Base-by-base conservation (phyloP, 2,113 vertebrate genomes). In the Callipepla squamata region DNA sequence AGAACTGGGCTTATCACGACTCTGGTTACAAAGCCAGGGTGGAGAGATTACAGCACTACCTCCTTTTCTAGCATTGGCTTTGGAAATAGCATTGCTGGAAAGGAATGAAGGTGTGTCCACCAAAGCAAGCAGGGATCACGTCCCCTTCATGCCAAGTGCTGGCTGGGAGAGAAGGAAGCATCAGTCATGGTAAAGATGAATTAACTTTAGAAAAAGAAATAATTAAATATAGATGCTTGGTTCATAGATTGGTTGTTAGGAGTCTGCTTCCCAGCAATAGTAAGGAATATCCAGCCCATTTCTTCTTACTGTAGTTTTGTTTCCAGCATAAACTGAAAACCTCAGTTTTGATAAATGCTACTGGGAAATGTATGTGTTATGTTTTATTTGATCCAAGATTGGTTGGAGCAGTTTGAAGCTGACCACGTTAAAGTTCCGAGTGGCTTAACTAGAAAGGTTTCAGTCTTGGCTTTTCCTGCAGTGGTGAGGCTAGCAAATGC, bases 381-480 rank as follows among this genome's bases (percentile, higher is more conserved):
- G 48, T 92, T 96, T 95, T 88, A 88, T 93, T 95, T 90, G 81
- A 74, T 90, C 65, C 45, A 30, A 70, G 77, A 77, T 86, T 0
- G 0, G 68, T 76, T 80, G 58, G 48, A 92, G 25, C 32, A 58
- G 36, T 59, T 72, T 95, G 92, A 73, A 86, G 77, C 70, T 68
- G 80, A 95, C 91, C 80, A 61, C 32, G 63, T 93, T 87, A 94
- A 74, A 84, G 68, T 90, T 86, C 28, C 0, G 0, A 92, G 88
- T 9, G 8, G 81, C 36, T 90, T 87, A 91, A 67, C 58, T 62
- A 25, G 47, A 51, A 42, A 78, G 50, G 61, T 38, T 36, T n/a
- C 59, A 72, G 7, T 65, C 61, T 88, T 77, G 80, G 47, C 69
- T 92, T 92, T 95, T 96, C 87, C 95, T 77, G 85, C 65, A 78